Percentiles rank a stretch among this genome's conserved stretches.
Evolutionary conservation across 2,113 vertebrate species (phyloP).

Genomic region (Mesocricetus auratus): DNA sequence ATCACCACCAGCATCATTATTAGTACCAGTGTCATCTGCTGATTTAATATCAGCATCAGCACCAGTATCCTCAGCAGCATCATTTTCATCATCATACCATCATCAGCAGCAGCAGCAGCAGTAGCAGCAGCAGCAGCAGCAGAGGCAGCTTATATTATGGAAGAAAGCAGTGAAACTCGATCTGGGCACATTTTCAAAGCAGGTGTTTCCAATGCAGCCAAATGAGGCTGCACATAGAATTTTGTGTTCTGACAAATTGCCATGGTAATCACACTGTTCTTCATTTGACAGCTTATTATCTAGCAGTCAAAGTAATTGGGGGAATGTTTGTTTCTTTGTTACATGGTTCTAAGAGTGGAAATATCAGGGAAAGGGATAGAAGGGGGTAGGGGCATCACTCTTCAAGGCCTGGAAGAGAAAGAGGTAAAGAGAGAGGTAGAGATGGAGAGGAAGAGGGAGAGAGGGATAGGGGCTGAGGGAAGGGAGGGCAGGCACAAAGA

Average conservation of each 20-base stretch:
- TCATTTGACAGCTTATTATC: slow-evolving; percentile 38
- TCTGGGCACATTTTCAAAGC: neutral
- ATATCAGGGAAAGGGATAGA: neutral
- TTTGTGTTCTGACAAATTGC: slow-evolving; percentile 28
- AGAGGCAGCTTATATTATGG: neutral
- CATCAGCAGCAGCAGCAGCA: neutral
- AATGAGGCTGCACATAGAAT: neutral
- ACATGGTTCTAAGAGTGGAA: neutral
- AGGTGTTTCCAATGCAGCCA: neutral
- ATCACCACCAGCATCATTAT: neutral
- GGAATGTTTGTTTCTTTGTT: slow-evolving; percentile 55
- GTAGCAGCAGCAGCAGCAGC: neutral
- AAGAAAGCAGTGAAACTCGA: neutral
- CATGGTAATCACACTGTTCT: slow-evolving; percentile 41
- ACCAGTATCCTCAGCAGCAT: neutral
- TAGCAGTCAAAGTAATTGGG: slow-evolving; percentile 46
- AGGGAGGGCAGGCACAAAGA: neutral
- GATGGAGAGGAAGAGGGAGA: no score
- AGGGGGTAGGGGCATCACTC: neutral
- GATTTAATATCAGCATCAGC: no score
- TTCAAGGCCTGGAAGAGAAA: neutral
- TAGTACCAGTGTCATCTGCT: neutral
- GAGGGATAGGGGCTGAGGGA: no score
- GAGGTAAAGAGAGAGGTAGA: no score
- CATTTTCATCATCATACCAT: neutral